A percentile compares a stretch with the other conserved stretches of the same genome.
Evolutionary conservation across 2,888 invertebrate species (phyloP).

Genomic region (Carabus problematicus): DNA sequence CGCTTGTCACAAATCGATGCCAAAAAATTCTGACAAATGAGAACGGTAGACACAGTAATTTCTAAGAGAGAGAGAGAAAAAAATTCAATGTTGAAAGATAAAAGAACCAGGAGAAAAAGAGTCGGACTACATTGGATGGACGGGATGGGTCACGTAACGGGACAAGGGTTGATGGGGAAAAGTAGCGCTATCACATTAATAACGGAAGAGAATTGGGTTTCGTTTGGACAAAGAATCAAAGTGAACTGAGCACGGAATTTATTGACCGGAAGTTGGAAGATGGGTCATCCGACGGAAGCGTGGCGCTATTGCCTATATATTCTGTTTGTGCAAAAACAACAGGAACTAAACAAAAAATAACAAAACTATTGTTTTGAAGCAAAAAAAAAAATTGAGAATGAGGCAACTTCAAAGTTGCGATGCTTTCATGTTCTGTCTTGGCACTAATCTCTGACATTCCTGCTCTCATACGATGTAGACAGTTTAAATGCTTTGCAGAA

Average conservation of each 20-base stretch:
- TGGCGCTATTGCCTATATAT: conserved; percentile 11
- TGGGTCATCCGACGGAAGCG: conserved; percentile 8
- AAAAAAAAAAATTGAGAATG: no score
- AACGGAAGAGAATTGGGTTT: conserved; percentile 19
- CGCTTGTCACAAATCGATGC: conserved; percentile 23
- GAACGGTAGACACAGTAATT: conserved; percentile 24
- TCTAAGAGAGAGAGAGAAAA: not conserved
- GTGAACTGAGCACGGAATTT: conserved; percentile 22
- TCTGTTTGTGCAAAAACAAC: not conserved
- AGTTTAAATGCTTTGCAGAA: no score
- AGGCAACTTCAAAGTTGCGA: no score
- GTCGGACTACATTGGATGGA: not conserved
- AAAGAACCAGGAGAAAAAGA: no score
- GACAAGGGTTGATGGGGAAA: not conserved
- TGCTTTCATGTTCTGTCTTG: no score
- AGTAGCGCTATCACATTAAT: conserved; percentile 28
- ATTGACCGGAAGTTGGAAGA: conserved; percentile 29
- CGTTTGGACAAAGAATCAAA: conserved; percentile 34
- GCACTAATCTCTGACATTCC: no score
- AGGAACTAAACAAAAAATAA: conserved; percentile 3
- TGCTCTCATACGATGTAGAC: no score
- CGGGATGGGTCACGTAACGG: not conserved
- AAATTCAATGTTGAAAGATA: no score
- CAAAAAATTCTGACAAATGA: conserved; percentile 20
- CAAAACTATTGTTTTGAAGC: not conserved